A percentile compares a stretch with the other conserved stretches of the same genome.
Conservation (phyloP, 1,140 invertebrate species). For the Aporrectodea caliginosa region DNA sequence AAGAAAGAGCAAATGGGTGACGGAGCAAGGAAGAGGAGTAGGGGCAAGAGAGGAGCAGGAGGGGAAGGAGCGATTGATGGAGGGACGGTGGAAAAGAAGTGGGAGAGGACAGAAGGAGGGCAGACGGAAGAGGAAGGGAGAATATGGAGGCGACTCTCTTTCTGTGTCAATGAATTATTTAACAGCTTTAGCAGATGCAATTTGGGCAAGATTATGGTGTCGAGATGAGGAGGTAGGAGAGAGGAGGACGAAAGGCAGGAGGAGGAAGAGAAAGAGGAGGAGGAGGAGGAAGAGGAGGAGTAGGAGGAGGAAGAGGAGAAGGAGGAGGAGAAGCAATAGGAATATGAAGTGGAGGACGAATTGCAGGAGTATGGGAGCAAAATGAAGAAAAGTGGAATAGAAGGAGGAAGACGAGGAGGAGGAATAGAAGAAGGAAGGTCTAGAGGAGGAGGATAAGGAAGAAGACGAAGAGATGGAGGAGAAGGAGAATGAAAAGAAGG, state of each 20-base stretch:
- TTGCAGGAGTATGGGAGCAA: too few species aligned
- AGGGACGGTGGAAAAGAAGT: neutral
- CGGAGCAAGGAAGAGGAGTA: neutral
- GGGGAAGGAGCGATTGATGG: neutral
- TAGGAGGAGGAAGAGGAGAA: too few species aligned
- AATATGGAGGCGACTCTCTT: neutral
- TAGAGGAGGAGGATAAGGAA: too few species aligned
- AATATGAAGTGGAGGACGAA: too few species aligned
- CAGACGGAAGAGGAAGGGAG: neutral
- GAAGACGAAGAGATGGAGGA: too few species aligned
- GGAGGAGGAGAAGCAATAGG: slow-evolving; percentile 1
- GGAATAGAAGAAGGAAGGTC: too few species aligned
- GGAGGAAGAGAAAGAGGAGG: neutral
- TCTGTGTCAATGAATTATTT: slow-evolving; percentile 3
- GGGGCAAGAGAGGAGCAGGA: neutral
- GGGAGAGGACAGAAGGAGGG: neutral
- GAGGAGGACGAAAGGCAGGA: neutral
- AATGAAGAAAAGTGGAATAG: too few species aligned
- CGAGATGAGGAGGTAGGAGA: neutral
- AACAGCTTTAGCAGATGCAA: neutral
- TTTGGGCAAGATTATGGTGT: neutral
- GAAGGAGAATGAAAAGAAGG: too few species aligned
- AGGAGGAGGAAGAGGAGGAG: neutral
- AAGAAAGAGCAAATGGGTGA: neutral
- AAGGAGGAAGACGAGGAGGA: too few species aligned